These are phyloP conservation scores for Mus pahari DNA, from an alignment of 2,113 vertebrate species.

Conservation along the genomic window DNA sequence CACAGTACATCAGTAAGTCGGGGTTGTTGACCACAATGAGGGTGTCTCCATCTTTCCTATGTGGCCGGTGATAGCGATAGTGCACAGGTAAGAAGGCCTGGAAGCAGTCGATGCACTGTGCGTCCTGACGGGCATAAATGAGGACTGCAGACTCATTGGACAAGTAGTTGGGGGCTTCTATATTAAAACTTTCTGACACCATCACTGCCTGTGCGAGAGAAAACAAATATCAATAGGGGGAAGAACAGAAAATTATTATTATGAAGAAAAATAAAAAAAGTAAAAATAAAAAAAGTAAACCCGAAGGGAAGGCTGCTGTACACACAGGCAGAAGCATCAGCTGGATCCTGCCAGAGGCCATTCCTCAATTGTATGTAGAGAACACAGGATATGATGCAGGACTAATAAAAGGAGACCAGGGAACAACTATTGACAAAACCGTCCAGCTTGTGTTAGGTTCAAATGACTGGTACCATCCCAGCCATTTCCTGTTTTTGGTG, in stretches of 20 bases:
- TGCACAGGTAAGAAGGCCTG: conserved; percentile 90
- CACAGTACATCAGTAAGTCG: conserved; percentile 88
- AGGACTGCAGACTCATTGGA: conserved; percentile 86
- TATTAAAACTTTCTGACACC: conserved; percentile 87
- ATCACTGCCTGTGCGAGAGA: conserved; percentile 87
- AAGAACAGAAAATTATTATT: conserved; percentile 1
- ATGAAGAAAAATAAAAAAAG: conserved; percentile 48
- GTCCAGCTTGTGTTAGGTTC: background rate
- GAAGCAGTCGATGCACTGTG: conserved; percentile 77
- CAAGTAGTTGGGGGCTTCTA: conserved; percentile 93
- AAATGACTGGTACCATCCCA: conserved; percentile 65
- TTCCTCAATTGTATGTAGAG: conserved; percentile 35
- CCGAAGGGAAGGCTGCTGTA: background rate
- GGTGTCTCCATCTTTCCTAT: conserved; percentile 59
- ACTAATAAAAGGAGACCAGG: conserved; percentile 56
- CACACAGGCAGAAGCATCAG: conserved; percentile 19
- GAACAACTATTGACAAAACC: conserved; percentile 48
- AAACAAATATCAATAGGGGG: conserved; percentile 61
- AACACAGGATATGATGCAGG: conserved; percentile 29
- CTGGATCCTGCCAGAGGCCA: background rate
- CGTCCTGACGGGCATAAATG: conserved; percentile 84
- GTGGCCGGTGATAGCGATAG: conserved; percentile 91
- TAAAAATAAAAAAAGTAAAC: conserved; percentile 27
- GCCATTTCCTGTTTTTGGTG: conserved; percentile 74
- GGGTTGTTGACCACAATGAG: conserved; percentile 86